phyloP scores from a whole-genome alignment of 2,797 vertebrate genomes.

The Coregonus suidteri region DNA sequence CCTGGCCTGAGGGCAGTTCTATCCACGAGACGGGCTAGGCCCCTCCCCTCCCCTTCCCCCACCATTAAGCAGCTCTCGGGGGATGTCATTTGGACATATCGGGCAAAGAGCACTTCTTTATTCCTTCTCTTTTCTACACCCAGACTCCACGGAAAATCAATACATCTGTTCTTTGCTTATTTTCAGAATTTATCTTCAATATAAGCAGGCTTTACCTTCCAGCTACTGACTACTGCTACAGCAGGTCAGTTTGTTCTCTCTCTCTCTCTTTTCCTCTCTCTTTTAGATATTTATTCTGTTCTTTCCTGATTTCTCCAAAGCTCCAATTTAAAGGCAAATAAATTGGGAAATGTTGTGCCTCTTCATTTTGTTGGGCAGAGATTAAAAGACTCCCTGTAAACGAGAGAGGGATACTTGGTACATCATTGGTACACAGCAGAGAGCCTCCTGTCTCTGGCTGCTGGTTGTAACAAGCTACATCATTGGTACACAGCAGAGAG shows the following conservation, averaged over 20 bases:
- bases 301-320: conserved; percentile 76
- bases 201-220: conserved; percentile 66
- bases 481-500: neutral
- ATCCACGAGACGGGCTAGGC: conserved; percentile 86
- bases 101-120: conserved; percentile 95
- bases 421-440: conserved; percentile 17
- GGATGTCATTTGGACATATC: conserved; percentile 95
- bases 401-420: conserved; percentile 14
- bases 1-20: conserved; percentile 93
- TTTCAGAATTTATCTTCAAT: conserved; percentile 97
- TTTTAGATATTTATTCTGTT: conserved; percentile 37
- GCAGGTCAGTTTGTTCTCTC: neutral
- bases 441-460: neutral
- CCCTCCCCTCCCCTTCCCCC: conserved; percentile 90
- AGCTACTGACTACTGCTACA: conserved; percentile 56
- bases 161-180: conserved; percentile 97
- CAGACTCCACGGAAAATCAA: conserved; percentile 95
- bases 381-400: conserved; percentile 61
- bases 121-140: conserved; percentile 91
- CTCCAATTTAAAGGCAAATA: conserved; percentile 87
- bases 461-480: neutral
- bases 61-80: conserved; percentile 90
- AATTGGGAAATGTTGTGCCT: conserved; percentile 84
- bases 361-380: conserved; percentile 73
- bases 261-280: neutral